Percentiles rank a stretch among this genome's conserved stretches.
Evolutionary conservation across 2,797 vertebrate genomes (phyloP).

Genomic region (Manis crassicaudata): DNA sequence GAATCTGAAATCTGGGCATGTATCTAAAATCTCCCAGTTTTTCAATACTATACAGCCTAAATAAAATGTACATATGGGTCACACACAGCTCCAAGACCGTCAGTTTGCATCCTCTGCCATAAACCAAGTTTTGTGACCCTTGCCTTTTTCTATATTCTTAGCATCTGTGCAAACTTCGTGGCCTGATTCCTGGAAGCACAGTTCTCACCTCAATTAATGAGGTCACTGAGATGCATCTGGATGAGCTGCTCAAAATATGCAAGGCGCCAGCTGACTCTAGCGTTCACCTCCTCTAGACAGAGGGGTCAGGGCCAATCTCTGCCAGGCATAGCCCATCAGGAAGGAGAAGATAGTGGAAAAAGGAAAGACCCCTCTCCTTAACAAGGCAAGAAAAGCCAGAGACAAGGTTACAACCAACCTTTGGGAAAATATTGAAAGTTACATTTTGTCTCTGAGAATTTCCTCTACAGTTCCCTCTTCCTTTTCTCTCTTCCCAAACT

Average conservation of each 20-base stretch:
- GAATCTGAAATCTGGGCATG: not conserved
- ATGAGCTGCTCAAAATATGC: constrained; percentile 34
- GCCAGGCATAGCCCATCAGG: not conserved
- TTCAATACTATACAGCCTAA: not conserved
- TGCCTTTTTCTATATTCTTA: constrained; percentile 44
- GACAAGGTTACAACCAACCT: not conserved
- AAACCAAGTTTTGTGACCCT: not conserved
- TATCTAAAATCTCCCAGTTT: not conserved
- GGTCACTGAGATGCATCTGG: constrained; percentile 49
- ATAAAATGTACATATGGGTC: not conserved
- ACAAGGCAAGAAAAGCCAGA: not conserved
- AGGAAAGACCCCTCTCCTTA: not conserved
- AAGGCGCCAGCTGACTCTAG: constrained; percentile 52
- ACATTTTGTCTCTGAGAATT: not conserved
- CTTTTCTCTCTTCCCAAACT: not conserved
- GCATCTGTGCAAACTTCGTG: not conserved
- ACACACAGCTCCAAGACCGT: not conserved
- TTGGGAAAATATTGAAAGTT: not conserved
- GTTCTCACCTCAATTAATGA: constrained; percentile 61
- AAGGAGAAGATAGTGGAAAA: not conserved
- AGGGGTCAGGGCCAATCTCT: not conserved
- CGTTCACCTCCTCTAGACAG: not conserved
- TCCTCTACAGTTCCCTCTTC: not conserved
- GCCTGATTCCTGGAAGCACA: constrained; percentile 66
- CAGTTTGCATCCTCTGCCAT: not conserved